phyloP scores from a whole-genome alignment of 2,888 invertebrate species.

The Eilema griseolum region DNA sequence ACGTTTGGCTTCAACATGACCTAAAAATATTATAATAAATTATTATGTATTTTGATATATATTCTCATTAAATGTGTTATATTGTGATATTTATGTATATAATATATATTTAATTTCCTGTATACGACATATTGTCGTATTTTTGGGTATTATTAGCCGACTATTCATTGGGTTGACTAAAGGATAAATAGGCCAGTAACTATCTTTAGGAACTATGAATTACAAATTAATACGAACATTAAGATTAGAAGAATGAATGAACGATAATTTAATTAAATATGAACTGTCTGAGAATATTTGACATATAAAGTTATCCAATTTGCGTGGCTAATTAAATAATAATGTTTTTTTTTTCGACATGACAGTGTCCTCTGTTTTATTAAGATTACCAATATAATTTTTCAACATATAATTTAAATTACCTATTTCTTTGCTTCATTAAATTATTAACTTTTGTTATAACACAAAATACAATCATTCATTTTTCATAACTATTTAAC shows the following conservation, averaged over 20 bases:
- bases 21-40: not conserved
- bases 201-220: slow-evolving; percentile 53
- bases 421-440: not conserved
- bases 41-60: not conserved
- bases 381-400: not conserved
- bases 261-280: slow-evolving; percentile 14
- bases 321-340: not conserved
- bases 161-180: slow-evolving; percentile 34
- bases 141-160: slow-evolving; percentile 18
- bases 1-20: not conserved
- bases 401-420: too few relatives aligned
- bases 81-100: not conserved
- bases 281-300: not conserved
- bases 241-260: slow-evolving; percentile 23
- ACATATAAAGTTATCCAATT: not conserved
- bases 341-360: not conserved
- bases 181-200: slow-evolving; percentile 55
- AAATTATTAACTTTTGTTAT: not conserved
- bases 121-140: not conserved
- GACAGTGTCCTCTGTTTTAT: not conserved
- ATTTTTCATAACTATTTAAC: not conserved
- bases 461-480: not conserved
- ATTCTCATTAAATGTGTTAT: not conserved
- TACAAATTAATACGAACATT: slow-evolving; percentile 42
- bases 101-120: not conserved